These are phyloP conservation scores for Sylvilagus floridanus DNA, from an alignment of 2,797 vertebrate genomes.

Conservation along the genomic window DNA sequence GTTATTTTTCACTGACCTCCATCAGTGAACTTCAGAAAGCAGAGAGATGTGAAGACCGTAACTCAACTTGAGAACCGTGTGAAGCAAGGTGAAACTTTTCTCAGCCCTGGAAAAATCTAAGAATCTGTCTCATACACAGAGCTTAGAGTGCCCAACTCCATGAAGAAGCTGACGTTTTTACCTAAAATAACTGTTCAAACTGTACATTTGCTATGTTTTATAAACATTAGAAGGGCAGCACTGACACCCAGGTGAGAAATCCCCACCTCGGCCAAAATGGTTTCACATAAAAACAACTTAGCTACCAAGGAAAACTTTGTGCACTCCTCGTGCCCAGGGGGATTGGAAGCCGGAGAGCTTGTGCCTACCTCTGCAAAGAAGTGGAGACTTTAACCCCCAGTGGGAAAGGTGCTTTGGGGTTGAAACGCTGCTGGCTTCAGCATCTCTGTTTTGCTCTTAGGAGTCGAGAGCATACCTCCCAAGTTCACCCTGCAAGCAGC, in stretches of 20 bases:
- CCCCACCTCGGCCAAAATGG: constrained; percentile 73
- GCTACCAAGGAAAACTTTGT: constrained; percentile 74
- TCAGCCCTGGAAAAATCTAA: constrained; percentile 48
- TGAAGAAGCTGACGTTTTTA: constrained; percentile 44
- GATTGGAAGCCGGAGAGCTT: constrained; percentile 27
- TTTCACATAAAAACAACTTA: constrained; percentile 74
- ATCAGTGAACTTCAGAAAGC: constrained; percentile 6
- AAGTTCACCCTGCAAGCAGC: not conserved
- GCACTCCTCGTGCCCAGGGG: constrained; percentile 59
- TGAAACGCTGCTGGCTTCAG: not conserved
- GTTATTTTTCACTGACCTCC: constrained; percentile 44
- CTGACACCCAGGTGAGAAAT: constrained; percentile 80
- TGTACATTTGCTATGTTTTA: constrained; percentile 69
- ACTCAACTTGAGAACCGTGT: constrained; percentile 63
- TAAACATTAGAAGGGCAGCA: constrained; percentile 70
- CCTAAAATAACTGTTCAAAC: constrained; percentile 64
- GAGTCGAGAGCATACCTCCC: not conserved
- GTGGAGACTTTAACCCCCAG: constrained; percentile 47
- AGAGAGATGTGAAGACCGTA: constrained; percentile 10
- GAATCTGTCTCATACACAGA: constrained; percentile 58
- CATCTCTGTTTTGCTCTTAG: constrained; percentile 24
- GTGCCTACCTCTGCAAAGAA: constrained; percentile 23
- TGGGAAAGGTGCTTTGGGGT: not conserved
- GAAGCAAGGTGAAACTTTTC: constrained; percentile 62
- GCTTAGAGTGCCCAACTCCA: constrained; percentile 21